phyloP scores from a whole-genome alignment of 2,888 invertebrate species.

The Cephus pulcher region DNA sequence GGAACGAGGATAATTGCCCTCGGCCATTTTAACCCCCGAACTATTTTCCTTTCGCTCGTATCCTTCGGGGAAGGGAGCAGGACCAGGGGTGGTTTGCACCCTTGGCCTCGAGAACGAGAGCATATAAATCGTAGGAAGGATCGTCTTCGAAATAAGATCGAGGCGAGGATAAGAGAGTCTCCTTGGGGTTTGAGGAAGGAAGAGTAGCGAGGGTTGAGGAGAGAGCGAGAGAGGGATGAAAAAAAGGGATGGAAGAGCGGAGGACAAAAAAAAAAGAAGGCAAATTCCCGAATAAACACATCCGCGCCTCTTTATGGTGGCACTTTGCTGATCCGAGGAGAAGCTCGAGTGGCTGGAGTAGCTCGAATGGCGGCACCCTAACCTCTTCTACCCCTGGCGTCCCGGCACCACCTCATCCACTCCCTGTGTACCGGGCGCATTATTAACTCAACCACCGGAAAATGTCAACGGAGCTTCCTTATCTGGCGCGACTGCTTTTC shows the following conservation, averaged over 20 bases:
- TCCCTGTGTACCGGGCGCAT: slow-evolving; percentile 60
- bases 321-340: slow-evolving; percentile 48
- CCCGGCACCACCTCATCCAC: not conserved
- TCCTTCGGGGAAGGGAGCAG: slow-evolving; percentile 15
- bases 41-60: slow-evolving; percentile 23
- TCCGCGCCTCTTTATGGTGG: slow-evolving; percentile 61
- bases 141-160: slow-evolving; percentile 60
- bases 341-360: no score
- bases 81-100: no score
- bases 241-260: slow-evolving; percentile 28
- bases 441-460: slow-evolving; percentile 66
- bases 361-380: not conserved
- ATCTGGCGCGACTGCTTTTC: slow-evolving; percentile 51
- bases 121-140: slow-evolving; percentile 61
- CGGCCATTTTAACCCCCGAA: not conserved
- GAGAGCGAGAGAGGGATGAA: slow-evolving; percentile 18
- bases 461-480: slow-evolving; percentile 61
- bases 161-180: slow-evolving; percentile 26
- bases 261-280: slow-evolving; percentile 49
- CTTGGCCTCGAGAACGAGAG: slow-evolving; percentile 43
- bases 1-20: slow-evolving; percentile 60
- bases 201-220: slow-evolving; percentile 18
- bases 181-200: slow-evolving; percentile 24
- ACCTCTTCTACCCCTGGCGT: not conserved
- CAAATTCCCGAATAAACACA: slow-evolving; percentile 66